Base-by-base conservation (phyloP, 23 tunicate genomes). In the Clavelina lepadiformis region DNA sequence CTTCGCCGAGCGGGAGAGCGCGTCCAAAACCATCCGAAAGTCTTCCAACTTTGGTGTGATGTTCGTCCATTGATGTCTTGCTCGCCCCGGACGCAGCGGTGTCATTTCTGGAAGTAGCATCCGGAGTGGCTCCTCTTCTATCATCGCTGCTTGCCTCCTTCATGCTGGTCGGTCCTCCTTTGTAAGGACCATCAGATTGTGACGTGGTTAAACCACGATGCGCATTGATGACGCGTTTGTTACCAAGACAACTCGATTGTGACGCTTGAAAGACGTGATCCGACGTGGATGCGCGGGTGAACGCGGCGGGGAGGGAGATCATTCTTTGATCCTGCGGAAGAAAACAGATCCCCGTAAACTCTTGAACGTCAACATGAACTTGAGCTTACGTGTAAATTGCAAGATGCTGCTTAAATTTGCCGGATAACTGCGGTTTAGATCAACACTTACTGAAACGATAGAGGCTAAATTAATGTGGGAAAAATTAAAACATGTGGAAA, bases 291-390 rank as follows among this genome's bases (percentile, higher is more conserved):
- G 75, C 25, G 3, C 35, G 47, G 7, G 80, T 51, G 33, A 74
- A 74, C 18, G 80, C 49, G 32, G 62, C 5, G 2, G 80, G 71
- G 1, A 74, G 63, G 13, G 80, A 32, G 23, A 74, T 38, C 3
- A 74, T 34, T 34, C 45, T 20, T 31, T 74, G 80, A 49, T 74
- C 80, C 80, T 74, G n/a, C n/a, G n/a, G n/a, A n/a, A n/a, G n/a
- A n/a, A n/a, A n/a, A n/a, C n/a, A n/a, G n/a, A n/a, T n/a, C n/a
- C n/a, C n/a, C n/a, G n/a, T n/a, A n/a, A n/a, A n/a, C n/a, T n/a
- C n/a, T n/a, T n/a, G n/a, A n/a, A n/a, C n/a, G n/a, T n/a, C n/a
- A n/a, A n/a, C n/a, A n/a, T n/a, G n/a, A n/a, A n/a, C n/a, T n/a
- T n/a, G n/a, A n/a, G n/a, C n/a, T n/a, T n/a, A n/a, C n/a, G n/a